Base-by-base conservation (phyloP, 2,113 vertebrate species). In the Xiphophorus couchianus region DNA sequence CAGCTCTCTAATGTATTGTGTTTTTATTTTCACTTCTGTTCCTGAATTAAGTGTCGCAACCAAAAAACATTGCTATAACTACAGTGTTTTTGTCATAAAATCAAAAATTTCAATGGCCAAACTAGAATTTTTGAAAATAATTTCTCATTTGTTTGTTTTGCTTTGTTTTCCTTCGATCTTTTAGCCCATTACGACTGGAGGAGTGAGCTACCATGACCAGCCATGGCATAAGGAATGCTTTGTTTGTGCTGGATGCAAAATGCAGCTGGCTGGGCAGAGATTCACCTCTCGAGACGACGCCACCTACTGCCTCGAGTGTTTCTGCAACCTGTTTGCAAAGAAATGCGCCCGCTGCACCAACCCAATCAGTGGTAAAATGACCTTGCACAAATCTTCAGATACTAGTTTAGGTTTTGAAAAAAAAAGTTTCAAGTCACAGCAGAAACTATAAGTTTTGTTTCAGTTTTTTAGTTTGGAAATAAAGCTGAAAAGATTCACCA, bases 221-320 rank as follows among this genome's bases (percentile, higher is more conserved):
- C 97, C 98, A 0, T 99, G 98, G 98, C 98, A 99, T 28, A 97
- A 96, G 86, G 97, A 98, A 81, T 99, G 98, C 85, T 99, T 99
- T 0, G 92, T 99, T 51, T 99, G 98, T 72, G 96, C 95, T 0
- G 96, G 94, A 25, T 99, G 98, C 91, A 97, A 96, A 91, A 96
- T 97, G 91, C 97, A 96, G 81, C 63, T 99, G 70, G 96, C 96
- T 0, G 96, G 97, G 29, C 97, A 98, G 88, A 96, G 96, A 7
- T 99, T 99, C 83, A 99, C 98, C 2, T 98, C 97, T 61, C 94
- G 96, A 19, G 97, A 99, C 15, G 97, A 99, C 80, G 96, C 96
- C 1, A 95, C 96, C 1, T 99, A 97, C 85, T 99, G 98, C 90
- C 94, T 99, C 62, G 95, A 94, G 89, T 99, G 98, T 93, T 99